Base-by-base conservation (phyloP, 2,888 invertebrate species). In the Hirudinaria manillensis region DNA sequence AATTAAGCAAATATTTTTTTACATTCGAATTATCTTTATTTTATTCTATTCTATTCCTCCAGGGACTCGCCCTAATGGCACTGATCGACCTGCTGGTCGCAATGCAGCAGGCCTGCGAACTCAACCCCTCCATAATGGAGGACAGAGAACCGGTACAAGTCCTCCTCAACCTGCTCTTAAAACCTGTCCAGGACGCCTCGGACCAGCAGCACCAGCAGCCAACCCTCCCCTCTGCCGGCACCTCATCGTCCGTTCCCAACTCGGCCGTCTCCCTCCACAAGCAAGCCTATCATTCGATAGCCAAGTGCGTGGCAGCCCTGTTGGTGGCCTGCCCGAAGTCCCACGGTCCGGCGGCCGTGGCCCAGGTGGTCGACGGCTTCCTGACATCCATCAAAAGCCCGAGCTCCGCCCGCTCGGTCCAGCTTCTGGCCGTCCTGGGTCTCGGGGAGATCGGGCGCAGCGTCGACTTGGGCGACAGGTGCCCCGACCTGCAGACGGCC, bases 251-350 rank as follows among this genome's bases (percentile, higher is more conserved):
- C 1, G 27, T 53, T 13, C 21, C 2, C n/a, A 24, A 61, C n/a
- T 1, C 29, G 24, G 34, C 72, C 16, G 29, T n/a, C 2, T 13
- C 56, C 16, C 65, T 73, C 3, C 73, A 73, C 65, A 73, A 73
- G 34, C 73, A 89, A 86, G 95, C 96, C 27, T 96, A 93, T 87
- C 93, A 95, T 86, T 96, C 96, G 34, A 88, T 98, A 81, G 96
- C 98, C 7, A 96, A 97, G 85, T 96, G 95, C 85, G 93, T 96
- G 74, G 96, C 97, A 7, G 93, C 94, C 0, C 89, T 98, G 75
- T 94, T 94, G 21, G 90, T 93, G 10, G 90, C 91, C 70, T 27
- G 34, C 13, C 45, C 38, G 19, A 21, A 16, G 13, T n/a, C 24
- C n/a, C 34, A 73, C 1, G 73, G 73, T n/a, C 19, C 19, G 82